Evolutionary conservation across 2,888 invertebrate species (phyloP), one percentile per base, ranked within the genome.

Genomic region (Erebia aethiops): DNA sequence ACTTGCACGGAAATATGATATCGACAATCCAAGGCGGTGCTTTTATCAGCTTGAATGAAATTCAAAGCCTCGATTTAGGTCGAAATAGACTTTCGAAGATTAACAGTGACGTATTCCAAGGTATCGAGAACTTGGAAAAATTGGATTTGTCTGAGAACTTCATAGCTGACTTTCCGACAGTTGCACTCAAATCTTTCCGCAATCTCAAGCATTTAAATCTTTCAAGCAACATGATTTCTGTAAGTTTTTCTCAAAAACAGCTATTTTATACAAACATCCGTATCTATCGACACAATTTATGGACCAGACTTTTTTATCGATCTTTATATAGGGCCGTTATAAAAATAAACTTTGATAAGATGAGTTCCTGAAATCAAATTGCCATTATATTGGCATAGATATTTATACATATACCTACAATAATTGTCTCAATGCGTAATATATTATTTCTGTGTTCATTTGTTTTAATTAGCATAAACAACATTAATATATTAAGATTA

Each of bases 141-240:
- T 90, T 99, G 76, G 97, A 98, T 85, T 91, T 99, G 41, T 97
- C 98, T 0, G 96, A 97, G 81, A 98, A 98, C 92, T 97, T 97
- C 84, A 95, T 98, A 69, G 93, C 94, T 1, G 96, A 97, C 83
- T 97, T 98, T 82, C 98, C 98, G 4, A 95, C 95, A 0, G 95
- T 96, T 11, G 96, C 97, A 0, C 85, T 98, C 60, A 96, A 96
- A 81, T 94, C 95, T 43, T 95, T 98, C 77, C 88, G 90, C 26
- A 95, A 95, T 69, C 88, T 98, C 26, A 95, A 95, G 82, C 95
- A 96, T 75, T 91, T 98, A 74, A 97, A 97, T 87, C 90, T 98
- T 52, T 97, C 97, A 14, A 96, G 97, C 75, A 98, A 98, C 89
- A 95, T 97, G 92, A 96, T 98, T 73, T 96, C 96, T 91, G 97